Evolutionary conservation across 1,140 invertebrate genomes (phyloP).

Genomic region (Arctopsyche grandis): DNA sequence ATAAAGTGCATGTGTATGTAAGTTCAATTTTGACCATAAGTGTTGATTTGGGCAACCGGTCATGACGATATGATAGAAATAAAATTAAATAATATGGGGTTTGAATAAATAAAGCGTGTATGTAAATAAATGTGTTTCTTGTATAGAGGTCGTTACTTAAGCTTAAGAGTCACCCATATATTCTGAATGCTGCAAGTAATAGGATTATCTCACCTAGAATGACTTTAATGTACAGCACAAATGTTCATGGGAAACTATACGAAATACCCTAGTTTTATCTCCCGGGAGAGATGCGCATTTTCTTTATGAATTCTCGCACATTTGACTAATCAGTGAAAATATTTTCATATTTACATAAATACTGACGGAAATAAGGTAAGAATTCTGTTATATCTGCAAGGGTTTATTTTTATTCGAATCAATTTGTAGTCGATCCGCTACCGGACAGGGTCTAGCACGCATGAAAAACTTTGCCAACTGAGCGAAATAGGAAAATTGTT

Average conservation of each 20-base stretch:
- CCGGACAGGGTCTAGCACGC: slow-evolving; percentile 20
- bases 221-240: neutral
- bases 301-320: too few relatives aligned
- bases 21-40: too few relatives aligned
- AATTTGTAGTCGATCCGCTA: slow-evolving; percentile 20
- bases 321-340: too few relatives aligned
- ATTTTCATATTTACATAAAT: too few relatives aligned
- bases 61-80: too few relatives aligned
- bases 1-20: too few relatives aligned
- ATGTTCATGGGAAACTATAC: neutral
- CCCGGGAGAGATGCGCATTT: too few relatives aligned
- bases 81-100: too few relatives aligned
- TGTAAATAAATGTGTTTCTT: neutral
- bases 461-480: slow-evolving; percentile 27
- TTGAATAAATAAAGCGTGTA: too few relatives aligned
- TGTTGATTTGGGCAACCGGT: too few relatives aligned
- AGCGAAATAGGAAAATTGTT: slow-evolving; percentile 27
- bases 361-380: neutral
- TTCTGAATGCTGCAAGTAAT: neutral
- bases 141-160: too few relatives aligned
- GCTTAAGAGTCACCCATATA: neutral
- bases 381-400: neutral
- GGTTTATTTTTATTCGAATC: slow-evolving; percentile 20
- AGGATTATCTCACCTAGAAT: slow-evolving; percentile 12
- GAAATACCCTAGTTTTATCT: too few relatives aligned